Evolutionary conservation across 2,888 invertebrate genomes (phyloP).

Genomic region (Enchytraeus crypticus): DNA sequence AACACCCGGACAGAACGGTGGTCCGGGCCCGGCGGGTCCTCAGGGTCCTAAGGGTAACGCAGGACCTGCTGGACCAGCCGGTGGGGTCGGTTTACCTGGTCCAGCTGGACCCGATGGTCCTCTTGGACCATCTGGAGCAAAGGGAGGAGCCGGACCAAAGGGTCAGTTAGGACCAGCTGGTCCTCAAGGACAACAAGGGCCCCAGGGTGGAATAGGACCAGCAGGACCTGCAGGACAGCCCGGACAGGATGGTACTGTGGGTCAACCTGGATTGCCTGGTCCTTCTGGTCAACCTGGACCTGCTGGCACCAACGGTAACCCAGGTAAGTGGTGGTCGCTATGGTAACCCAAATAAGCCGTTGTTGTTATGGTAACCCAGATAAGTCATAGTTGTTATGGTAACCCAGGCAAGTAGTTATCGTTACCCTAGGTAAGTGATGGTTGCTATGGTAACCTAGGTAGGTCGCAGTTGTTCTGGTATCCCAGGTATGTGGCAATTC

Average conservation of each 20-base stretch:
- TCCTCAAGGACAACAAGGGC: neutral
- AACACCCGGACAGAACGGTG: constrained; percentile 16
- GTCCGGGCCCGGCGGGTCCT: constrained; percentile 8
- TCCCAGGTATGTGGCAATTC: too few species aligned
- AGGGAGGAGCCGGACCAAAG: constrained; percentile 3
- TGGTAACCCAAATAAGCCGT: neutral
- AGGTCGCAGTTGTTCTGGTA: too few species aligned
- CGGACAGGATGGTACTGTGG: constrained; percentile 2
- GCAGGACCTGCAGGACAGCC: neutral
- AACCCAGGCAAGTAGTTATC: too few species aligned
- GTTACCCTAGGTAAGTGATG: too few species aligned
- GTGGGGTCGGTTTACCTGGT: neutral
- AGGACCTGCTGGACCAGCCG: constrained; percentile 2
- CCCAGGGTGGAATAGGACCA: constrained; percentile 2
- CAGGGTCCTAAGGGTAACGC: constrained; percentile 10
- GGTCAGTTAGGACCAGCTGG: constrained; percentile 10
- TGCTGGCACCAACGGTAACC: neutral
- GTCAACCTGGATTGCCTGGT: constrained; percentile 9
- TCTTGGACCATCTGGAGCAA: constrained; percentile 2
- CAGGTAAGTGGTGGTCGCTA: constrained; percentile 1
- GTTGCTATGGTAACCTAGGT: too few species aligned
- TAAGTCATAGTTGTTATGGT: too few species aligned
- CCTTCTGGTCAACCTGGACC: constrained; percentile 11
- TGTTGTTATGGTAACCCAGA: neutral
- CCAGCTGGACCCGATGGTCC: neutral